Conservation (phyloP, 2,888 invertebrate species). For the Euplexia lucipara region DNA sequence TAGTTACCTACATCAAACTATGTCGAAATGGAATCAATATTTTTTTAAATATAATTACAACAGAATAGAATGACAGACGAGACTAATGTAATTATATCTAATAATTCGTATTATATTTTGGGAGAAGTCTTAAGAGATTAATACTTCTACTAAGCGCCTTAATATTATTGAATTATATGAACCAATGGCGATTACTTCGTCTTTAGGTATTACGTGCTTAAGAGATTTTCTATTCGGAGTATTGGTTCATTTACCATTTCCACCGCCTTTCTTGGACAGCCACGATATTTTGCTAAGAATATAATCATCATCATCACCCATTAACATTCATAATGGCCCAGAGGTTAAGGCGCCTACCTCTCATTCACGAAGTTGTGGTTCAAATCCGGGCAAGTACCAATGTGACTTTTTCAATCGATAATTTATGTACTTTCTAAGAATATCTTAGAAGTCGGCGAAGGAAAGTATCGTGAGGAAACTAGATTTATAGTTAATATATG, state of each 20-base stretch:
- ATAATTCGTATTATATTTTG: constrained; percentile 9
- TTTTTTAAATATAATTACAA: constrained; percentile 5
- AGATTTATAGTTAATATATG: no score
- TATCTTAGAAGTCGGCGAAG: no score
- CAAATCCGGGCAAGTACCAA: no score
- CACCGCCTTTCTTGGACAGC: background rate
- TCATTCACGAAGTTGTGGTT: no score
- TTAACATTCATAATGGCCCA: no score
- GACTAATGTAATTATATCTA: background rate
- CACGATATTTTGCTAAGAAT: background rate
- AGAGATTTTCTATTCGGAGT: constrained; percentile 1
- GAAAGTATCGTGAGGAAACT: no score
- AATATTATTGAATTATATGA: constrained; percentile 15
- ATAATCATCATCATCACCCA: no score
- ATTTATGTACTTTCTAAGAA: no score
- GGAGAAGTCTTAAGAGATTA: constrained; percentile 9
- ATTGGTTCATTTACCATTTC: background rate
- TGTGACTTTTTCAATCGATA: no score
- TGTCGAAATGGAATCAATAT: constrained; percentile 2
- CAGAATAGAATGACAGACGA: background rate
- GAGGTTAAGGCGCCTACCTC: no score
- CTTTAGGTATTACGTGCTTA: constrained; percentile 7
- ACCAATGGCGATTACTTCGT: constrained; percentile 13
- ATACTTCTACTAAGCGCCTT: constrained; percentile 25
- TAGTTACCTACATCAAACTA: constrained; percentile 4